phyloP scores from a whole-genome alignment of 2,113 vertebrate species.

The Chlamydotis undulata region DNA sequence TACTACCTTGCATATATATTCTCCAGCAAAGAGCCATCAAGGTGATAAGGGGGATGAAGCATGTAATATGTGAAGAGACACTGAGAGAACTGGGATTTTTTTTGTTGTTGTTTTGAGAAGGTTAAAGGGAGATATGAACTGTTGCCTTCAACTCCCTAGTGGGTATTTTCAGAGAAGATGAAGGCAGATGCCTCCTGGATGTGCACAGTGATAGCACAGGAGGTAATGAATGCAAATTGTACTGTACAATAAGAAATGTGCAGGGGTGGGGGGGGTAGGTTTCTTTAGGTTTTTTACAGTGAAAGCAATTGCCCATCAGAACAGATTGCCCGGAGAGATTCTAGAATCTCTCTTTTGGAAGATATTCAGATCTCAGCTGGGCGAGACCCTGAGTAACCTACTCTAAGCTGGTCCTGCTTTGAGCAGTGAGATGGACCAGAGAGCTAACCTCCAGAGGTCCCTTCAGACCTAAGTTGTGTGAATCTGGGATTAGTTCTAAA shows the following conservation, averaged over 20 bases:
- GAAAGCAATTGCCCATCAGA: neutral
- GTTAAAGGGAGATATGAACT: neutral
- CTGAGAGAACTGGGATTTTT: neutral
- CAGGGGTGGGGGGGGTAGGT: too few species aligned
- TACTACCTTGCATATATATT: neutral
- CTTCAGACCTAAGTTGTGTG: neutral
- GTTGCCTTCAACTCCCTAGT: neutral
- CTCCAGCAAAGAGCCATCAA: neutral
- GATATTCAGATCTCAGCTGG: neutral
- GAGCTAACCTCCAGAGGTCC: neutral
- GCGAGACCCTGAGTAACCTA: neutral
- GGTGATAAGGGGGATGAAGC: neutral
- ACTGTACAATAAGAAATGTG: neutral
- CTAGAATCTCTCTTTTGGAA: neutral
- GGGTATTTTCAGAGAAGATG: neutral
- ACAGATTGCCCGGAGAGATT: neutral
- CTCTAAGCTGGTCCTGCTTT: neutral
- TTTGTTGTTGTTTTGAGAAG: neutral
- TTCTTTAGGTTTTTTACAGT: neutral
- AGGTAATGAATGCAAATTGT: neutral
- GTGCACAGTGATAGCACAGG: neutral
- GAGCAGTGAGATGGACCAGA: neutral
- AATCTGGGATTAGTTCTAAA: neutral
- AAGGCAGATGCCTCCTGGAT: neutral
- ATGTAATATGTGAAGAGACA: neutral